Evolutionary conservation across 2,113 vertebrate genomes (phyloP).

Genomic region (Chaetodon trifascialis): DNA sequence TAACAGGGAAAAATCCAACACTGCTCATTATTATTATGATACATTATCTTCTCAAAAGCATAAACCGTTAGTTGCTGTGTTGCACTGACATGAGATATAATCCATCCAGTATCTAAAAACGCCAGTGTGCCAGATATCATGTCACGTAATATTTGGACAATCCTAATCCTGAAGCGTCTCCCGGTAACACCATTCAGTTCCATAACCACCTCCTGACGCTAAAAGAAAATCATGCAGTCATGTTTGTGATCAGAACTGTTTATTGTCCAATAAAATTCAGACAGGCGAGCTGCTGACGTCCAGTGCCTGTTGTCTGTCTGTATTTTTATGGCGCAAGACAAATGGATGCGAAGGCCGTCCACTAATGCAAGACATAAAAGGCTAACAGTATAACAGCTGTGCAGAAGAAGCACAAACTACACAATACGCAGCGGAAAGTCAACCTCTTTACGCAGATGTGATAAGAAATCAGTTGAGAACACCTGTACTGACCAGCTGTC

Average conservation of each 20-base stretch:
- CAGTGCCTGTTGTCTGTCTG: constrained; percentile 1
- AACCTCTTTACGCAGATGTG: neutral
- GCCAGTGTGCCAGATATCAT: constrained; percentile 15
- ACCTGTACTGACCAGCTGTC: neutral
- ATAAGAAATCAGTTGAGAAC: neutral
- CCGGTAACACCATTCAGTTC: neutral
- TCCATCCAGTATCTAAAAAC: constrained; percentile 25
- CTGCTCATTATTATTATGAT: constrained; percentile 5
- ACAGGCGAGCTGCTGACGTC: constrained; percentile 4
- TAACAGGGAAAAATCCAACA: neutral
- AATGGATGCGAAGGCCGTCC: constrained; percentile 4
- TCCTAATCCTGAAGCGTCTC: neutral
- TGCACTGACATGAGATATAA: constrained; percentile 32
- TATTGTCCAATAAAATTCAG: constrained; percentile 13
- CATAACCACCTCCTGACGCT: neutral
- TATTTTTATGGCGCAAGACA: constrained; percentile 29
- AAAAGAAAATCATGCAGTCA: neutral
- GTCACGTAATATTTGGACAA: constrained; percentile 28
- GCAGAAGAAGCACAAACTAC: neutral
- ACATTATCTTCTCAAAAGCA: constrained; percentile 5
- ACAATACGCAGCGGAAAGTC: neutral
- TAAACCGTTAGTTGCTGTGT: neutral
- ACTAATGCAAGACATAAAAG: constrained; percentile 30
- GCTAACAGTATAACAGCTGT: neutral
- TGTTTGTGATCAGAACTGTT: neutral